Conservation (phyloP, 37 sponge, comb jelly and placozoan species). For the Chondrosia reniformis region DNA sequence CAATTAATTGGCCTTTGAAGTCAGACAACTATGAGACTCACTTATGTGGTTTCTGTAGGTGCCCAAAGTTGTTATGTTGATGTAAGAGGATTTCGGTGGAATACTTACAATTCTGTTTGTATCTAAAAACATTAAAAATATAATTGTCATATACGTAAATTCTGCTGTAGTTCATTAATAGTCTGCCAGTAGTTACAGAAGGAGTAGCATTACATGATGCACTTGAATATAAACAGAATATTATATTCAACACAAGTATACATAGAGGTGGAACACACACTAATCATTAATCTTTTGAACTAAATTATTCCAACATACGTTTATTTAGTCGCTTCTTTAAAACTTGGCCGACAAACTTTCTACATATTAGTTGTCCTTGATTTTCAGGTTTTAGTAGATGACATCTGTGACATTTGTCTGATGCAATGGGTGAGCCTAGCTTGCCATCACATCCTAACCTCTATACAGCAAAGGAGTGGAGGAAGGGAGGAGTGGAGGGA, state of each 20-base stretch:
- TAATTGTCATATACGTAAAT: not conserved
- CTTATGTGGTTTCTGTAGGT: not conserved
- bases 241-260: too few species aligned
- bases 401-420: slow-evolving; percentile 42
- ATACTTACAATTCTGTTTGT: not conserved
- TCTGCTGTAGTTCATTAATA: not conserved
- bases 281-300: not conserved
- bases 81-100: slow-evolving; percentile 18
- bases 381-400: not conserved
- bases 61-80: slow-evolving; percentile 37
- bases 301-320: not conserved
- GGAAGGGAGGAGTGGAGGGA: not conserved
- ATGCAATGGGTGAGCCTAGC: slow-evolving; percentile 30
- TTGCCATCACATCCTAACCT: slow-evolving; percentile 46
- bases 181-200: too few species aligned
- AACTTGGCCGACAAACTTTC: slow-evolving; percentile 1
- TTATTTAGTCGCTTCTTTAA: not conserved
- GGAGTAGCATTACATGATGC: too few species aligned
- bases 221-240: too few species aligned
- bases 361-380: not conserved
- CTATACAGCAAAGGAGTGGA: slow-evolving; percentile 15
- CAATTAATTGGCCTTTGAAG: not conserved
- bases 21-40: not conserved
- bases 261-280: not conserved
- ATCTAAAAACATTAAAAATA: not conserved